A percentile compares a stretch with the other conserved stretches of the same genome.
These are phyloP conservation scores for Drosophila rufa DNA, from an alignment of 1,140 invertebrate species.

Conservation along the genomic window DNA sequence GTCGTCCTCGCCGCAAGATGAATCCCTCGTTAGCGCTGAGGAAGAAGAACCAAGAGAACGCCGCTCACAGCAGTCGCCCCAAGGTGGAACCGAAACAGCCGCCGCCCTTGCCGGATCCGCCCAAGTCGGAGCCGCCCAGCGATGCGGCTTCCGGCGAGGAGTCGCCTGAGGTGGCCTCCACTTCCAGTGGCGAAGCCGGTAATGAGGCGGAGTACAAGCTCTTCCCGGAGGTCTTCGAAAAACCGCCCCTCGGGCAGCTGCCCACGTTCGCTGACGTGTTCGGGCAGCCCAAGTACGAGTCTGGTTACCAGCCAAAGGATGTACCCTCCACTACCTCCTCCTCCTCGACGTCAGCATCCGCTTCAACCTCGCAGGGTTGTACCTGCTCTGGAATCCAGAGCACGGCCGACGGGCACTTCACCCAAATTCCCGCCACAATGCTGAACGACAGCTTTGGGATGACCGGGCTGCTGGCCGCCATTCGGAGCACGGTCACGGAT, in stretches of 20 bases:
- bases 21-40: conserved; percentile 27
- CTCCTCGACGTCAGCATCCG: not conserved
- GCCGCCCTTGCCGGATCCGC: not conserved
- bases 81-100: conserved; percentile 1
- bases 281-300: conserved; percentile 47
- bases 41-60: conserved; percentile 29
- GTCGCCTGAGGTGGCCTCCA: conserved; percentile 4
- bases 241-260: conserved; percentile 31
- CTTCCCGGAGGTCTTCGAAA: conserved; percentile 58
- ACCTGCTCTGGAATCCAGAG: conserved; percentile 3
- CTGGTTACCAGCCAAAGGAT: conserved; percentile 1
- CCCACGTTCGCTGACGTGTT: conserved; percentile 65
- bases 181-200: not conserved
- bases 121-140: not conserved
- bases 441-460: conserved; percentile 47
- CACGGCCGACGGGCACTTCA: conserved; percentile 14
- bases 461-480: conserved; percentile 25
- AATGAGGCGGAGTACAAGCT: conserved; percentile 56
- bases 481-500: conserved; percentile 25
- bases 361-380: not conserved
- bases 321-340: not conserved
- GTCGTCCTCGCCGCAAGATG: conserved; percentile 58
- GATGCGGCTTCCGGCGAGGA: not conserved
- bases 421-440: conserved; percentile 25
- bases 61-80: not conserved